Evolutionary conservation across 2,797 vertebrate species (phyloP).

Genomic region (Poeciliopsis infans): DNA sequence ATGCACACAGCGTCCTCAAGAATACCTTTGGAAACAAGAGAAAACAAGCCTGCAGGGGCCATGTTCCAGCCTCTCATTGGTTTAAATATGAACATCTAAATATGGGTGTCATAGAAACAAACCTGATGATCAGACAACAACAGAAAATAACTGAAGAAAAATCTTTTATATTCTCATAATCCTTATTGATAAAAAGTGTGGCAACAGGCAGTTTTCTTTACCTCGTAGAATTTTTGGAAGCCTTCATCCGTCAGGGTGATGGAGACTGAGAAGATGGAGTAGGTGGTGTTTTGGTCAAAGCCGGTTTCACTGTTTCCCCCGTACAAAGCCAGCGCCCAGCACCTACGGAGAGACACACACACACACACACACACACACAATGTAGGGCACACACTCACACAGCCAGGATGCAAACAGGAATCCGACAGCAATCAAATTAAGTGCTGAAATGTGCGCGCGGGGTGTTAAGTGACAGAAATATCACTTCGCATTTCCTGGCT

Average conservation of each 20-base stretch:
- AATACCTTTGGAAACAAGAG: constrained; percentile 37
- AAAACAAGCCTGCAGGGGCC: constrained; percentile 19
- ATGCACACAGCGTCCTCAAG: constrained; percentile 24
- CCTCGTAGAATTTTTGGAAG: constrained; percentile 93
- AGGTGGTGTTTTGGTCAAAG: constrained; percentile 96
- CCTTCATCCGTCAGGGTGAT: constrained; percentile 95
- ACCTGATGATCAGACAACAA: constrained; percentile 14
- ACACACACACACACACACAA: constrained; percentile 8
- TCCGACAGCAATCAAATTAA: constrained; percentile 12
- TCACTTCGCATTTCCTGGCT: constrained; percentile 22
- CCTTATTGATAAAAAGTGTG: no score
- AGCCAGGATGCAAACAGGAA: background rate
- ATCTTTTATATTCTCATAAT: background rate
- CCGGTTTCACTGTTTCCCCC: constrained; percentile 97
- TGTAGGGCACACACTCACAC: background rate
- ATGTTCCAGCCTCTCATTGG: constrained; percentile 5
- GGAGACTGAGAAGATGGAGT: constrained; percentile 95
- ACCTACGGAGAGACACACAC: constrained; percentile 76
- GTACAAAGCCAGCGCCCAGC: constrained; percentile 93
- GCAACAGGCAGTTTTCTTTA: constrained; percentile 45
- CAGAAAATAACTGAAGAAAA: background rate
- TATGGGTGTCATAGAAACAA: background rate
- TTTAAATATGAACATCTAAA: constrained; percentile 9
- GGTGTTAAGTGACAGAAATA: constrained; percentile 16
- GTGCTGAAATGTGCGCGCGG: constrained; percentile 8